A percentile compares a stretch with the other conserved stretches of the same genome.
These are phyloP conservation scores for Rhegmatorhina hoffmannsi DNA, from an alignment of 2,113 vertebrate species.

Conservation along the genomic window DNA sequence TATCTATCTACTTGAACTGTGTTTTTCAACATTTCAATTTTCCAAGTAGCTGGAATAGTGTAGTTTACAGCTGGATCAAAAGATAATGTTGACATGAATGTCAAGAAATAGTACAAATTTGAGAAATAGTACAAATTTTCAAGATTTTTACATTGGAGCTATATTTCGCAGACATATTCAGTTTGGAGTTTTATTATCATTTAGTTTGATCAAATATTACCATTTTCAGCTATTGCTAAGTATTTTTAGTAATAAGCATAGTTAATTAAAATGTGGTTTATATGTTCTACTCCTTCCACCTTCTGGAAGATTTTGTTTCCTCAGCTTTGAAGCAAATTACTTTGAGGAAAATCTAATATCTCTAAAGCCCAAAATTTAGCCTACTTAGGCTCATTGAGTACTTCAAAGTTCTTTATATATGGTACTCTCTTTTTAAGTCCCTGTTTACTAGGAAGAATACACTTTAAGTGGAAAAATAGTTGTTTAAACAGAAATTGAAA, in stretches of 20 bases:
- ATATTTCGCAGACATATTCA: background rate
- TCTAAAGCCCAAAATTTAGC: background rate
- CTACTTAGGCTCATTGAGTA: background rate
- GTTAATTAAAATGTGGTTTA: background rate
- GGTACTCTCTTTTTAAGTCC: background rate
- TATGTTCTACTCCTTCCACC: background rate
- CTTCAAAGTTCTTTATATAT: background rate
- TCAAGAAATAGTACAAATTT: background rate
- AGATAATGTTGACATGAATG: background rate
- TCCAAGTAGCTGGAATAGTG: background rate
- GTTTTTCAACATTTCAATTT: slow-evolving; percentile 17
- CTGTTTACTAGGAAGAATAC: background rate
- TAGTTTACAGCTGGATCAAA: background rate
- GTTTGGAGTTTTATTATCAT: background rate
- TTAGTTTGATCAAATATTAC: background rate
- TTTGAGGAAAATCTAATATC: background rate
- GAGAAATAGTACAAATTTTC: background rate
- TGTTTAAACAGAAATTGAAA: background rate
- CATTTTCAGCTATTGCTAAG: background rate
- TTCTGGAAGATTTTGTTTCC: background rate
- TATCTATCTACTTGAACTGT: background rate
- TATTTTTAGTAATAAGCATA: background rate
- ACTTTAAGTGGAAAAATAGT: background rate
- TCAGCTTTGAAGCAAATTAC: background rate
- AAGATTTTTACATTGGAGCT: background rate